A percentile compares a stretch with the other conserved stretches of the same genome.
Evolutionary conservation across 2,888 invertebrate species (phyloP).

Genomic region (Philereme vetulata): DNA sequence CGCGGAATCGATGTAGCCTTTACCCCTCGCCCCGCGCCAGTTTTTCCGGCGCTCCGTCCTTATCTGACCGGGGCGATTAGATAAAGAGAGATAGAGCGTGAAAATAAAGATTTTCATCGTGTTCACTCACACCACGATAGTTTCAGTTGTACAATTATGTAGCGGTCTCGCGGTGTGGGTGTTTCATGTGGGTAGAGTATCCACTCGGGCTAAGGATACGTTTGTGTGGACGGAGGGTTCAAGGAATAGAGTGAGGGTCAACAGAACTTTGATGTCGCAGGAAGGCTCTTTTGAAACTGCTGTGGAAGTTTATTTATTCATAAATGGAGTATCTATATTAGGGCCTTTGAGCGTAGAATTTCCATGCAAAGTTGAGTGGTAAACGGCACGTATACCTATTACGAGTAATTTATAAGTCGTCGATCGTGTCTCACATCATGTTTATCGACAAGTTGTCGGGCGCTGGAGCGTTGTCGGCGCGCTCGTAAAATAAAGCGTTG

Average conservation of each 20-base stretch:
- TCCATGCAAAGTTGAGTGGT: constrained; percentile 26
- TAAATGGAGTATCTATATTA: constrained; percentile 40
- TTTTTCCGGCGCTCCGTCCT: constrained; percentile 83
- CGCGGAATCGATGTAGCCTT: constrained; percentile 84
- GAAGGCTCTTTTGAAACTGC: constrained; percentile 56
- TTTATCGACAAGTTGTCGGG: constrained; percentile 47
- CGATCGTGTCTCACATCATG: constrained; percentile 47
- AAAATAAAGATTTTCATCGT: constrained; percentile 85
- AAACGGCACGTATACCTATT: constrained; percentile 29
- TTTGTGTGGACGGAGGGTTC: constrained; percentile 63
- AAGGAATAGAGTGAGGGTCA: constrained; percentile 72
- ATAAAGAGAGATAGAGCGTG: constrained; percentile 84
- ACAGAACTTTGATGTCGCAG: constrained; percentile 65
- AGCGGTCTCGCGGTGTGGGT: constrained; percentile 66
- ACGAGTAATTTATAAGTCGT: constrained; percentile 49
- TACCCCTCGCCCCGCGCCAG: constrained; percentile 81
- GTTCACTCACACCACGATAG: constrained; percentile 78
- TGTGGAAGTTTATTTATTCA: constrained; percentile 57
- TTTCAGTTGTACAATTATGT: constrained; percentile 67
- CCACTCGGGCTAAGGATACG: constrained; percentile 44
- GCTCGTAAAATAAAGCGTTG: constrained; percentile 62
- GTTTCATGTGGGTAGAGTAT: constrained; percentile 56
- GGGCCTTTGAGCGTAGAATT: constrained; percentile 32
- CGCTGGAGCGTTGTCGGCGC: constrained; percentile 49
- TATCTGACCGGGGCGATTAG: constrained; percentile 82